phyloP scores from a whole-genome alignment of 2,113 vertebrate species.

The Struthio camelus region DNA sequence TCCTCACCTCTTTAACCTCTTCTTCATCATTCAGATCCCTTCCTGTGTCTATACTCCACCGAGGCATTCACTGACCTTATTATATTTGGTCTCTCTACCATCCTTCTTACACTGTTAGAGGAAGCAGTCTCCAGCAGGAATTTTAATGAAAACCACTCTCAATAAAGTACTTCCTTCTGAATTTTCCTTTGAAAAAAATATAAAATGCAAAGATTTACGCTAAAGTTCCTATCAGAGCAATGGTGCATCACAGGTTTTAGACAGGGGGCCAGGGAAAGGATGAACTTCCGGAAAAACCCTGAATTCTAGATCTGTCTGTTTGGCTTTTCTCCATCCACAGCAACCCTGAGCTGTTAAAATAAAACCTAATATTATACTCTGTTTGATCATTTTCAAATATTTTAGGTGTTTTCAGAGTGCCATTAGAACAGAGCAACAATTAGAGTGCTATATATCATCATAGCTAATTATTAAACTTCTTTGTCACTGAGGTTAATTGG shows the following conservation, averaged over 20 bases:
- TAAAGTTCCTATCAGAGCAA: not conserved
- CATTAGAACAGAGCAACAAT: not conserved
- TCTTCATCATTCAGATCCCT: constrained; percentile 31
- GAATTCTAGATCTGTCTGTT: not conserved
- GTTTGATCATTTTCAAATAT: not conserved
- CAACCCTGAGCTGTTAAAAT: not conserved
- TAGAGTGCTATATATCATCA: not conserved
- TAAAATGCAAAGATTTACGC: not conserved
- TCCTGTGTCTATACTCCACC: not conserved
- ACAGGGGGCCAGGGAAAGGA: not conserved
- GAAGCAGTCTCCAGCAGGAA: constrained; percentile 15
- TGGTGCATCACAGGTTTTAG: not conserved
- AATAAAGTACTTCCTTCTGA: not conserved
- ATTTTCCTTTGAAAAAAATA: not conserved
- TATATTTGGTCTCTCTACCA: not conserved
- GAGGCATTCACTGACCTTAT: constrained; percentile 35
- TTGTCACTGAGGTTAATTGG: not conserved
- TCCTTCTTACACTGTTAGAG: not conserved
- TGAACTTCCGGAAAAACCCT: not conserved
- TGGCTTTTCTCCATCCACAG: not conserved
- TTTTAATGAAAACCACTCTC: constrained; percentile 47
- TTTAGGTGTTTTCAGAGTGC: not conserved
- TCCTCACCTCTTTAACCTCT: constrained; percentile 52
- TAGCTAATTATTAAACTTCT: not conserved
- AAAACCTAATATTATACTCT: not conserved